Evolutionary conservation across 2,113 vertebrate species (phyloP), one percentile per base, ranked within the genome.

Genomic region (Myotis yumanensis): DNA sequence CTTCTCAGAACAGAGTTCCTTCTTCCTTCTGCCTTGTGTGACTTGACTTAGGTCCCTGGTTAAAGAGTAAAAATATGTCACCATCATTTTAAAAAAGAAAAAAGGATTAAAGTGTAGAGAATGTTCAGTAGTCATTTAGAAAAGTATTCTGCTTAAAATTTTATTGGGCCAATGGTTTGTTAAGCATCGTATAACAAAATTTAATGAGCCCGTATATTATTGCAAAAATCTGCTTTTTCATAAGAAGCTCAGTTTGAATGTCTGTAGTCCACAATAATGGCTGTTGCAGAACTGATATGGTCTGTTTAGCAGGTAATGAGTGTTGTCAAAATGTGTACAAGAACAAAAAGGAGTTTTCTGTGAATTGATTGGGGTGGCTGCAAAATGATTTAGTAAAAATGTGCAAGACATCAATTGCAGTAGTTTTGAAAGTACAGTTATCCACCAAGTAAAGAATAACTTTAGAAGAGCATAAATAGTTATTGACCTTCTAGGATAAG

Each of bases 231-330:
- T 71, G 83, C 32, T 96, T 76, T 69, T 86, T 51, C 90, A 0
- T 32, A 86, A 75, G 17, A 54, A 59, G 48, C 20, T 68, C 66
- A 89, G 59, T 93, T 92, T 89, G 83, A 52, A 86, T 87, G 94
- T 85, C 32, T 32, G 51, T 84, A 92, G 86, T 23, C 43, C 46
- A 59, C 16, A 48, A 37, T 17, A 68, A 79, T 22, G 10, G 7
- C 7, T 96, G 96, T 54, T 91, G 92, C 54, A 76, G 43, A 95
- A 30, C 11, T n/a, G 57, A 48, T 66, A 71, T 0, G 10, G 11
- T 73, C 30, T 84, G 11, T 73, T 96, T 87, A 90, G 87, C 14
- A 93, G 94, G 92, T 52, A 95, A 88, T 83, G 82, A 95, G 89
- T 59, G 18, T 15, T 87, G 32, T 82, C 30, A 94, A 87, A 96